Conservation (phyloP, 2,113 vertebrate species). For the Psilopsiagon aymara region DNA sequence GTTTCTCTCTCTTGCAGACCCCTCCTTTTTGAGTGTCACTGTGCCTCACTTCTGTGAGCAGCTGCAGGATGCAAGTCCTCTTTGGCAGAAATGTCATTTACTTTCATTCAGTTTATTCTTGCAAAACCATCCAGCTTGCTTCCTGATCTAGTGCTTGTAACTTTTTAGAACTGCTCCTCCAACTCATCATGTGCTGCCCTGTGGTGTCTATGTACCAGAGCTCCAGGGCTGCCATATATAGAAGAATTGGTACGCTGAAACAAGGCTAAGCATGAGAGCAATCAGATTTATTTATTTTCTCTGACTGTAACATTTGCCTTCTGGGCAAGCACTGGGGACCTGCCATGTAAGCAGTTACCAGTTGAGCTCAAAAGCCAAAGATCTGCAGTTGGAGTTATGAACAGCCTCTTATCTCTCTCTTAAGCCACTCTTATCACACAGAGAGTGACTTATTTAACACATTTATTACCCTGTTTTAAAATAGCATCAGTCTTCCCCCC, state of each 20-base stretch:
- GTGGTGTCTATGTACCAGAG: not conserved
- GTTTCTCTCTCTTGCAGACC: not conserved
- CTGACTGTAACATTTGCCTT: conserved; percentile 15
- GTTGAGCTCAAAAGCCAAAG: conserved; percentile 33
- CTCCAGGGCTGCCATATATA: conserved; percentile 33
- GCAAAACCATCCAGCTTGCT: not conserved
- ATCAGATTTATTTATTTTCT: conserved; percentile 56
- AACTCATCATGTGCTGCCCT: not conserved
- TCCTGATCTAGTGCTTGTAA: not conserved
- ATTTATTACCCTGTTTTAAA: not conserved
- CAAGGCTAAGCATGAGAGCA: conserved; percentile 1
- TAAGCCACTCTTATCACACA: not conserved
- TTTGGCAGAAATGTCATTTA: not conserved
- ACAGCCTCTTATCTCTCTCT: conserved; percentile 26
- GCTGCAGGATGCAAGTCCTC: not conserved
- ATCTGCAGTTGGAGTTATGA: conserved; percentile 29
- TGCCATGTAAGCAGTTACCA: conserved; percentile 46
- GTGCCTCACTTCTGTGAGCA: not conserved
- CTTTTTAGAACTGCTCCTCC: not conserved
- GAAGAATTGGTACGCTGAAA: not conserved
- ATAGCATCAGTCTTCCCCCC: not conserved
- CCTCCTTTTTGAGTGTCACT: not conserved
- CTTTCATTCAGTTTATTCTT: not conserved
- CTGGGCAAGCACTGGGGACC: not conserved
- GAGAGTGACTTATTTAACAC: conserved; percentile 40